These are phyloP conservation scores for Saturnia pavonia DNA, from an alignment of 2,888 invertebrate genomes.

Conservation along the genomic window DNA sequence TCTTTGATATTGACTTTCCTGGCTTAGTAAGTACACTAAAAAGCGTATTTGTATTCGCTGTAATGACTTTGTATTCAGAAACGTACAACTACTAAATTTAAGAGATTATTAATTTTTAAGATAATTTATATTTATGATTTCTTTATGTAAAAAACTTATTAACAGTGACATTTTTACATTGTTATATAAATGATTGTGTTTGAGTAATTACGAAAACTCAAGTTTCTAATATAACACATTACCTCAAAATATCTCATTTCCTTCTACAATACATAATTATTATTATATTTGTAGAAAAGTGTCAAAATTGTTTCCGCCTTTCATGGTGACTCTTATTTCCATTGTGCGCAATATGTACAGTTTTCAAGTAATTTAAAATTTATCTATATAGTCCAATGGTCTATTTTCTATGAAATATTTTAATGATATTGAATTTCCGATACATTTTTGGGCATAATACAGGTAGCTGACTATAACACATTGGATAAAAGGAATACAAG, in stretches of 20 bases:
- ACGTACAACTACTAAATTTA: too few species aligned
- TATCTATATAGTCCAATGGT: too few species aligned
- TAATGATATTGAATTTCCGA: too few species aligned
- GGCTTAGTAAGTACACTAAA: background rate
- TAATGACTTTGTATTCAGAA: background rate
- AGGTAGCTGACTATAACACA: too few species aligned
- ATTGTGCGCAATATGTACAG: background rate
- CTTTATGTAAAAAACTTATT: too few species aligned
- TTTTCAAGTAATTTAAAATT: background rate
- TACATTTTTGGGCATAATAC: too few species aligned
- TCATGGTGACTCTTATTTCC: background rate
- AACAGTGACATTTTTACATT: too few species aligned
- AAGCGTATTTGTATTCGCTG: background rate
- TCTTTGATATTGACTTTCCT: background rate
- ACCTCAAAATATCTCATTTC: background rate
- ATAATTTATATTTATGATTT: too few species aligned
- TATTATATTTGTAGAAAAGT: conserved; percentile 8
- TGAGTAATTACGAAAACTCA: background rate
- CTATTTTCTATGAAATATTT: too few species aligned
- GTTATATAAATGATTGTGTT: background rate
- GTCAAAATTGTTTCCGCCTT: background rate
- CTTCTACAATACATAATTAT: too few species aligned
- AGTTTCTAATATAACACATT: background rate
- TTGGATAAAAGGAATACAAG: too few species aligned
- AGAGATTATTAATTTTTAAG: too few species aligned